phyloP scores from a whole-genome alignment of 2,888 invertebrate genomes.

The Exephanes ischioxanthus region DNA sequence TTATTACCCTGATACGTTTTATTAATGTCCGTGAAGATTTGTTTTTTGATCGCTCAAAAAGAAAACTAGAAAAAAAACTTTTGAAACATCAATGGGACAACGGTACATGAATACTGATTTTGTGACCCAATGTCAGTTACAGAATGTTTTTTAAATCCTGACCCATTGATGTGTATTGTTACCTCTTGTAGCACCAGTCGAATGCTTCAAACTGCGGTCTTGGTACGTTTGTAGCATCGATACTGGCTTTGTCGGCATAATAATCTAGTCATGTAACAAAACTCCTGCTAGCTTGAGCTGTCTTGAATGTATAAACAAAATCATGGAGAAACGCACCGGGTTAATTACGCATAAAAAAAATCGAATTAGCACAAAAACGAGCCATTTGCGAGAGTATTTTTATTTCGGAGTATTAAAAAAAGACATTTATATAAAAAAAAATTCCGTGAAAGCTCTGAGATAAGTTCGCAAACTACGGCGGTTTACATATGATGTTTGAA shows the following conservation, averaged over 20 bases:
- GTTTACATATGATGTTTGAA: constrained; percentile 35
- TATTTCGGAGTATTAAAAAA: constrained; percentile 56
- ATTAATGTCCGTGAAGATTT: constrained; percentile 10
- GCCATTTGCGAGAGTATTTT: constrained; percentile 72
- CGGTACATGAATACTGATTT: background rate
- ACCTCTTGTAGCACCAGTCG: constrained; percentile 39
- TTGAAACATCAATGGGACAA: constrained; percentile 17
- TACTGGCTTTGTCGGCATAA: constrained; percentile 72
- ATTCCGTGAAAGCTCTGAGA: constrained; percentile 33
- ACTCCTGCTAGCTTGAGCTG: constrained; percentile 68
- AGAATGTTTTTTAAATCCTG: background rate
- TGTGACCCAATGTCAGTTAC: constrained; percentile 3
- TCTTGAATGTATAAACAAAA: constrained; percentile 21
- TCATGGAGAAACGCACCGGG: constrained; percentile 15
- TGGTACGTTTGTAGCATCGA: constrained; percentile 38
- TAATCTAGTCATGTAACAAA: constrained; percentile 77
- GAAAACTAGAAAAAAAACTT: constrained; percentile 7
- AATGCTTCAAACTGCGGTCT: constrained; percentile 35
- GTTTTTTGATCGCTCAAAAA: constrained; percentile 17
- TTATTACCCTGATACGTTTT: constrained; percentile 12
- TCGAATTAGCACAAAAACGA: constrained; percentile 33
- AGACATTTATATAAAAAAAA: constrained; percentile 9
- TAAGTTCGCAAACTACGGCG: constrained; percentile 33
- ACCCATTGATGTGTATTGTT: constrained; percentile 42
- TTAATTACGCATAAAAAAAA: constrained; percentile 39